These are phyloP conservation scores for Trichopria drosophilae DNA, from an alignment of 2,888 invertebrate species.

Conservation along the genomic window DNA sequence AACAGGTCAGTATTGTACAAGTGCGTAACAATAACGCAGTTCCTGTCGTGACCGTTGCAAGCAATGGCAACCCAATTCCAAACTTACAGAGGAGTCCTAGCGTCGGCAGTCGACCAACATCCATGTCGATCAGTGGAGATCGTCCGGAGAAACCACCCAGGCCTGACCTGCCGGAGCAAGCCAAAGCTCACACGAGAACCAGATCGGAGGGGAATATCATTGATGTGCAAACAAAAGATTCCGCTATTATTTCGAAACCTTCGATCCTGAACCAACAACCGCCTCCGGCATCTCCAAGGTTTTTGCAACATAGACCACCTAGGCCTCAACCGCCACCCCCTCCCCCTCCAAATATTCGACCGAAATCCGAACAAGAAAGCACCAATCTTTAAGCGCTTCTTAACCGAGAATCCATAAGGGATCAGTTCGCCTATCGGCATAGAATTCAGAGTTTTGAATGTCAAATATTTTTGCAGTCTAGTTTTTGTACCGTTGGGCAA, in stretches of 20 bases:
- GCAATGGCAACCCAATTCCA: conserved; percentile 52
- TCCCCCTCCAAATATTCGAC: conserved; percentile 48
- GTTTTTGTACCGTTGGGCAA: no score
- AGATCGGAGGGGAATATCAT: conserved; percentile 68
- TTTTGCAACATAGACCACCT: conserved; percentile 50
- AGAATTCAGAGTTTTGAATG: no score
- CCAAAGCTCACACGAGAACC: conserved; percentile 53
- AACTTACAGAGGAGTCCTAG: conserved; percentile 58
- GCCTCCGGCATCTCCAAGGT: conserved; percentile 51
- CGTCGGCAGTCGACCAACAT: conserved; percentile 54
- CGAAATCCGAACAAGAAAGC: conserved; percentile 54
- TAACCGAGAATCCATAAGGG: neutral
- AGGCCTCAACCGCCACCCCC: conserved; percentile 57
- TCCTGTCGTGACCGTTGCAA: conserved; percentile 36
- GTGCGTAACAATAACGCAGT: conserved; percentile 50
- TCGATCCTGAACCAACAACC: conserved; percentile 41
- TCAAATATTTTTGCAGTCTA: no score
- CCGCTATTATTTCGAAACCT: conserved; percentile 48
- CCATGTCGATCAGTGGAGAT: conserved; percentile 51
- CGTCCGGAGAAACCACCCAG: conserved; percentile 47
- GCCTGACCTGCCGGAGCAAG: conserved; percentile 46
- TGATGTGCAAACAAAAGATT: conserved; percentile 59
- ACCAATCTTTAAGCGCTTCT: conserved; percentile 49
- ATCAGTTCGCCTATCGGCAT: no score
- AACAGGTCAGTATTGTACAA: conserved; percentile 72